Base-by-base conservation (phyloP, 2,113 vertebrate species). In the Misgurnus mizolepis region DNA sequence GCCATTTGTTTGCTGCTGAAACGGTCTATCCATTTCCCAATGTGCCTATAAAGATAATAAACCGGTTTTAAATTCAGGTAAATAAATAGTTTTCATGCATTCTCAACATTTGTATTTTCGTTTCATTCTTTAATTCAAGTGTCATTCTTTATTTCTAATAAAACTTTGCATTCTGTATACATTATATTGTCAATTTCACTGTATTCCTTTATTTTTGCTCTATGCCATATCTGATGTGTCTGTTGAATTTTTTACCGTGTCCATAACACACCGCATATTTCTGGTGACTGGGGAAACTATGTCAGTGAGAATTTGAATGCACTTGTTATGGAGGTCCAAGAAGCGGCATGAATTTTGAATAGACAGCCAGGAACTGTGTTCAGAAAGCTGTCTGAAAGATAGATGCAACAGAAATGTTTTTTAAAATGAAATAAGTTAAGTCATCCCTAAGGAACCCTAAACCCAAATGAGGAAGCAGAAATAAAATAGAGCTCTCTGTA, bases 291-390 rank as follows among this genome's bases (percentile, higher is more conserved):
- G 69, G 34, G 40, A n/a, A 71, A 18, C 50, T 56, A 41, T 40
- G 49, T 71, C 68, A 55, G 17, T 5, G 49, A 56, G 50, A 41
- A 72, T 56, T 72, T 71, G 56, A 72, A 56, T 72, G 50, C 0
- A 4, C 40, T 60, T 73, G 6, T 60, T 60, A 60, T 45, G 40
- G 39, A 43, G 40, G 40, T 4, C 70, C 55, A 60, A 3, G 11
- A 73, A 73, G n/a, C 70, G 40, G 43, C 70, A 73, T 73, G 39
- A 22, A 73, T 73, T 60, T 73, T 73, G 40, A 60, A 73, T 73
- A 73, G 12, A 73, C 55, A 43, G 70, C 70, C 77, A 70, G 55
- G 56, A 49, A 61, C 77, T 43, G 67, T 22, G 27, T 71, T 50
- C 6, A 43, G 55, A 73, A 73, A 14, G 34, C 10, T 72, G 70